Percentiles rank a stretch among this genome's conserved stretches.
Conservation (phyloP, 2,113 vertebrate genomes). For the Paratilapia polleni region DNA sequence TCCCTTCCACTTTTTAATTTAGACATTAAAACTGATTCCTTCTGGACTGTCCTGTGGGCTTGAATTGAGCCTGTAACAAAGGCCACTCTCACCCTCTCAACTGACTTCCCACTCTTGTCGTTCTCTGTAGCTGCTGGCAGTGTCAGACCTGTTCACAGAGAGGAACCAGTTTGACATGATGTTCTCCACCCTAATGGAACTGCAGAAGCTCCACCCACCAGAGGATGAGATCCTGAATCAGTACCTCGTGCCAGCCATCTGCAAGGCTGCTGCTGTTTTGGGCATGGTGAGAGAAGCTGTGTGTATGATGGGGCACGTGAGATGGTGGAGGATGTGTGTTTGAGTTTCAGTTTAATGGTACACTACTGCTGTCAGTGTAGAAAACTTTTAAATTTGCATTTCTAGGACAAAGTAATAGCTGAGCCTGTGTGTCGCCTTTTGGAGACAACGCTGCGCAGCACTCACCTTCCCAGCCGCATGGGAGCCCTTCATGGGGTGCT, state of each 20-base stretch:
- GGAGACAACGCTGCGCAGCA: slow-evolving; percentile 92
- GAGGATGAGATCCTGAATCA: slow-evolving; percentile 97
- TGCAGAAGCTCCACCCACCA: slow-evolving; percentile 91
- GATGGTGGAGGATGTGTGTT: neutral
- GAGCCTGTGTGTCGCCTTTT: slow-evolving; percentile 93
- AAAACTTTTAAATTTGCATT: neutral
- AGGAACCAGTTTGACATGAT: slow-evolving; percentile 99
- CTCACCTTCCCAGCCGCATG: slow-evolving; percentile 92
- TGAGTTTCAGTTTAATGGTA: neutral
- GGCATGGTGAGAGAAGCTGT: slow-evolving; percentile 89
- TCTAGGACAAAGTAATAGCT: slow-evolving; percentile 92
- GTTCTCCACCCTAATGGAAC: slow-evolving; percentile 91
- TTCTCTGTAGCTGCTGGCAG: slow-evolving; percentile 88
- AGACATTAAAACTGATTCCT: neutral
- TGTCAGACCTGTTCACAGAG: slow-evolving; percentile 98
- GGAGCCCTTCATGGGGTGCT: slow-evolving; percentile 94
- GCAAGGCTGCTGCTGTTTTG: slow-evolving; percentile 95
- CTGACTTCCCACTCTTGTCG: neutral
- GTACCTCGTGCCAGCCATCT: slow-evolving; percentile 95
- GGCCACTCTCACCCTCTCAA: neutral
- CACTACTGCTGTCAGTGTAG: neutral
- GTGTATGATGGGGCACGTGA: neutral
- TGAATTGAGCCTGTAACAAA: neutral
- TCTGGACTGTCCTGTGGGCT: neutral
- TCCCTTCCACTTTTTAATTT: neutral